Base-by-base conservation (phyloP, 2,888 invertebrate species). In the Urechis unicinctus region DNA sequence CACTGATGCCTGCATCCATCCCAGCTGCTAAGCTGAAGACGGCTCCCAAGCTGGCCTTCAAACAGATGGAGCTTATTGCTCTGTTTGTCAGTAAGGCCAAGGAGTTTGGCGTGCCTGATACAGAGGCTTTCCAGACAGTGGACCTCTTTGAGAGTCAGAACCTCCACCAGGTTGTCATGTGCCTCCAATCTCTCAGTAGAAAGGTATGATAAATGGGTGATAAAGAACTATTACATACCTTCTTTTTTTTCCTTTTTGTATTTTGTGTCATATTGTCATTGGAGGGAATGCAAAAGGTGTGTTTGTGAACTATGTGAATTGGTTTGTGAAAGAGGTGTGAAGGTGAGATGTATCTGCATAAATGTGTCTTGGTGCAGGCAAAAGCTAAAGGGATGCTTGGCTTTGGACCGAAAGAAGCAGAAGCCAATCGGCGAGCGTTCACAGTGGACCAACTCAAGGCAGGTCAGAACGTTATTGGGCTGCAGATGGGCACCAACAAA, bases 131-230 rank as follows among this genome's bases (percentile, higher is more conserved):
- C 85, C 93, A 95, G 81, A 96, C 95, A 2, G 94, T 95, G 2
- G 97, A 97, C 78, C 83, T 97, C 50, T 96, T 93, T 89, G 97
- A 97, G 80, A 84, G 88, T 73, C 91, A 93, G 81, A 97, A 97
- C 77, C 85, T 97, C 61, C 91, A 92, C 79, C 91, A 94, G 25
- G 96, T 97, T 47, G 90, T 97, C 54, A 91, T 92, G 72, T 95
- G 95, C 75, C 81, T 97, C 59, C 91, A 93, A 77, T 91, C 96
- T 0, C 83, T 97, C 59, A 96, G 94, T 51, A 85, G 96, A 81
- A 96, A 96, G 86, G 92, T 91, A 80, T 79, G 81, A 29, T 5
- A 1, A 21, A n/a, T 36, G 9, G 9, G 25, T 26, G 6, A 22
- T 9, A 1, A 9, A 9, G n/a, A 3, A 13, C 22, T 2, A 21